Evolutionary conservation across 2,113 vertebrate genomes (phyloP).

Genomic region (Lepus timidus): DNA sequence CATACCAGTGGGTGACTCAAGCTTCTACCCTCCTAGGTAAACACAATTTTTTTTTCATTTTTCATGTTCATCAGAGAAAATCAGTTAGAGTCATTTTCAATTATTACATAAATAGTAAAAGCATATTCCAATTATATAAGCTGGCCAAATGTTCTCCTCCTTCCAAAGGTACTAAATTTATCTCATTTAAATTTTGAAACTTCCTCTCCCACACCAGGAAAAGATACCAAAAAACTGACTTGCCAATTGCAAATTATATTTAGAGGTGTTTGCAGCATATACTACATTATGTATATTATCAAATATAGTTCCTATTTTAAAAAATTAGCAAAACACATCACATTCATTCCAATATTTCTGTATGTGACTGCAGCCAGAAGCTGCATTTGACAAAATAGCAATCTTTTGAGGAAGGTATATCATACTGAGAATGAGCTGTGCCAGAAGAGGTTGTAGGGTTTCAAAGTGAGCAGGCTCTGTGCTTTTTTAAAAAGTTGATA

Average conservation of each 20-base stretch:
- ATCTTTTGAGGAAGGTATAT: constrained; percentile 22
- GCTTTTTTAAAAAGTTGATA: constrained; percentile 43
- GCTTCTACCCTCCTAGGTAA: not conserved
- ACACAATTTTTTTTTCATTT: constrained; percentile 46
- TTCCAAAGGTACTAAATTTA: constrained; percentile 45
- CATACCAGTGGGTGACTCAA: not conserved
- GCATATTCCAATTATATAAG: constrained; percentile 23
- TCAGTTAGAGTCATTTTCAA: constrained; percentile 47
- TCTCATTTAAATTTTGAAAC: constrained; percentile 61
- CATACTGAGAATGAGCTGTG: constrained; percentile 9
- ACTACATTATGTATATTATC: not conserved
- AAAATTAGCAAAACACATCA: not conserved
- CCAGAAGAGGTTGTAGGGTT: constrained; percentile 41
- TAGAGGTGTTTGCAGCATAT: constrained; percentile 21
- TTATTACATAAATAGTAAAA: constrained; percentile 43
- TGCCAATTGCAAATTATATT: constrained; percentile 49
- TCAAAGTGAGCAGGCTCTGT: not conserved
- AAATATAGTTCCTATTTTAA: constrained; percentile 32
- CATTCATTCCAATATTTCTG: constrained; percentile 47
- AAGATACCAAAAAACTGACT: constrained; percentile 50
- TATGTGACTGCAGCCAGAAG: not conserved
- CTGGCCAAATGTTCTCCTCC: constrained; percentile 7
- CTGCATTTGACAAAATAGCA: constrained; percentile 40
- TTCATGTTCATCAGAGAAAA: constrained; percentile 57
- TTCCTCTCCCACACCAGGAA: constrained; percentile 19